Evolutionary conservation across 2,888 invertebrate species (phyloP).

Genomic region (Hirtodrosophila duncani): DNA sequence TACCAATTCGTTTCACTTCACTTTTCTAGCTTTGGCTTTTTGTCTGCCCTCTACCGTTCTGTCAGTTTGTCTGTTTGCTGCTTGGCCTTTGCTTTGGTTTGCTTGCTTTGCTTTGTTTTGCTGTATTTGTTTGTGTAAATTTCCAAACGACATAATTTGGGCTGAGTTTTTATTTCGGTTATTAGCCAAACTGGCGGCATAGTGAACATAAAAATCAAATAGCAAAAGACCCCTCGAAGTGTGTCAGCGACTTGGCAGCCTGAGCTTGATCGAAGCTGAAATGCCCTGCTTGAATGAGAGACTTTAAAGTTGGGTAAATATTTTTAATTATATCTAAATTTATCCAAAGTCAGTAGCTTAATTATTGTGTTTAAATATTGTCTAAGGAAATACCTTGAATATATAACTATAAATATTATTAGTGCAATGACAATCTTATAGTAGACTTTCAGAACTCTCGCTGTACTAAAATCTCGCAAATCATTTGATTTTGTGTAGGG

Average conservation of each 20-base stretch:
- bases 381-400: no score
- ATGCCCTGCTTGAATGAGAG: no score
- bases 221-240: slow-evolving; percentile 11
- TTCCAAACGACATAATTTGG: slow-evolving; percentile 28
- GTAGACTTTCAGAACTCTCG: neutral
- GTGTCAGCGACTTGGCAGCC: slow-evolving; percentile 25
- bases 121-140: slow-evolving; percentile 13
- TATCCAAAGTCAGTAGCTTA: no score
- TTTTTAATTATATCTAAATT: no score
- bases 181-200: slow-evolving; percentile 57
- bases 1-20: slow-evolving; percentile 4
- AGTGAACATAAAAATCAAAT: slow-evolving; percentile 40
- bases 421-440: neutral
- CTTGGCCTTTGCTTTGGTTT: slow-evolving; percentile 2
- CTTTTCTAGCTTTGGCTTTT: slow-evolving; percentile 1
- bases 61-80: neutral
- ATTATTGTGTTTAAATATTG: no score
- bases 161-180: slow-evolving; percentile 47
- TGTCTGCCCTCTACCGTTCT: slow-evolving; percentile 1
- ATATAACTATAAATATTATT: neutral
- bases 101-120: slow-evolving; percentile 14
- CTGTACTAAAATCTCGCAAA: no score
- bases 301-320: no score
- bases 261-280: neutral
- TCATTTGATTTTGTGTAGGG: neutral